These are phyloP conservation scores for Drosophila kambysellisi DNA, from an alignment of 2,888 invertebrate species.

Conservation along the genomic window DNA sequence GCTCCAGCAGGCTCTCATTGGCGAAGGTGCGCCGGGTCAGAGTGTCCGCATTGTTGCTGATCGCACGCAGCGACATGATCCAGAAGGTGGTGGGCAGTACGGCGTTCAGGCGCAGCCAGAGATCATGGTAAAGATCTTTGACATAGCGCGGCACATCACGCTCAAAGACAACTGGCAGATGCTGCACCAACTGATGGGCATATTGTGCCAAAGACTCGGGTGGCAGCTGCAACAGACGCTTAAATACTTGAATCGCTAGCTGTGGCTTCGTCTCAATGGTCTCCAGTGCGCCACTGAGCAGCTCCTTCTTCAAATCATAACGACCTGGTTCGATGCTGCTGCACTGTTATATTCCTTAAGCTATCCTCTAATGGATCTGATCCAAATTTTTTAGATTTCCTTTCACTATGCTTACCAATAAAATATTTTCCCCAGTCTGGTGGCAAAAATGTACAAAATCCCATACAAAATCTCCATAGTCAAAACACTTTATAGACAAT, in stretches of 20 bases:
- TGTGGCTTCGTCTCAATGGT: slow-evolving; percentile 90
- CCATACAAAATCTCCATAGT: too few relatives aligned
- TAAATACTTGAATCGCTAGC: slow-evolving; percentile 91
- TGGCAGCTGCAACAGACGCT: slow-evolving; percentile 91
- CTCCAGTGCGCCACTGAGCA: slow-evolving; percentile 87
- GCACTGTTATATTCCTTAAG: too few relatives aligned
- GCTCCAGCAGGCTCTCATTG: slow-evolving; percentile 90
- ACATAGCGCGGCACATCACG: slow-evolving; percentile 93
- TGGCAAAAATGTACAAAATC: too few relatives aligned
- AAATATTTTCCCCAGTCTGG: too few relatives aligned
- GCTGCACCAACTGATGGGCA: slow-evolving; percentile 92
- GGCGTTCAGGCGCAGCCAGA: slow-evolving; percentile 96
- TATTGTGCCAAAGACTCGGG: slow-evolving; percentile 95
- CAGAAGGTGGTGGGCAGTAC: slow-evolving; percentile 95
- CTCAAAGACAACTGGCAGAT: slow-evolving; percentile 91
- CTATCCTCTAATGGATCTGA: too few relatives aligned
- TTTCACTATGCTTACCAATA: too few relatives aligned
- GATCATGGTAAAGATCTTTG: slow-evolving; percentile 94
- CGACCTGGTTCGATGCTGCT: neutral
- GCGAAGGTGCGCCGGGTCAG: slow-evolving; percentile 88
- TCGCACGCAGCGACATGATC: slow-evolving; percentile 95
- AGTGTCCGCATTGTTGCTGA: slow-evolving; percentile 88
- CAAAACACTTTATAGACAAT: too few relatives aligned
- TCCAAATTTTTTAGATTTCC: too few relatives aligned
- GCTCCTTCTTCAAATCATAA: slow-evolving; percentile 71